Evolutionary conservation across 2,888 invertebrate species (phyloP), one percentile per base, ranked within the genome.

Genomic region (Atethmia centrago): DNA sequence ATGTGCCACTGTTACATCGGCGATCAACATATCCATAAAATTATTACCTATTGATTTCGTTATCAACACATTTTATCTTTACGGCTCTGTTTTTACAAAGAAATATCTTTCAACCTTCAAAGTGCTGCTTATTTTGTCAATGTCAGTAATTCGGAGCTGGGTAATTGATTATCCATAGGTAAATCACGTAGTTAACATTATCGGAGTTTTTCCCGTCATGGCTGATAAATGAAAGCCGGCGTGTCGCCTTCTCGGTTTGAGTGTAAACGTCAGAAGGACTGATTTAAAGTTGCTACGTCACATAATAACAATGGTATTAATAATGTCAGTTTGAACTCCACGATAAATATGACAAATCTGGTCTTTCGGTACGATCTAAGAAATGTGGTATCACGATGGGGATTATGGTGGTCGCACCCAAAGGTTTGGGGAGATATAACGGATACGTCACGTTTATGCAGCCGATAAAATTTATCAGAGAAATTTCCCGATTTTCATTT

Each of bases 341-440:
- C 82, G 92, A 93, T 93, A 93, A 91, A 83, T 89, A 80, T 92
- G 94, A 94, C 91, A 94, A 94, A 94, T 94, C 93, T 90, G 92
- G 90, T 88, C 88, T 89, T 91, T 90, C 94, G 94, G 93, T 85
- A 74, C 87, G 90, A 92, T 94, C 91, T 89, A 78, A 93, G 78
- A 86, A 81, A 76, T 80, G 49, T 83, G 85, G 80, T 89, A 90
- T 88, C 85, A 49, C 53, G 59, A 53, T 25, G 53, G 67, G 87
- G 91, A 91, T 93, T 90, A 92, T 62, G 45, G 77, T 85, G 82
- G 84, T 88, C 90, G 85, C 89, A 85, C 88, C 90, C 86, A 51
- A 47, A 72, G 45, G 70, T 79, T 84, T 81, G 64, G 77, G 79
- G 78, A 75, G 71, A 73, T 82, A 82, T 75, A 67, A 71, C 10